Evolutionary conservation across 1,140 invertebrate genomes (phyloP), one percentile per base, ranked within the genome.

Genomic region (Pseudomyrmex pallidus): DNA sequence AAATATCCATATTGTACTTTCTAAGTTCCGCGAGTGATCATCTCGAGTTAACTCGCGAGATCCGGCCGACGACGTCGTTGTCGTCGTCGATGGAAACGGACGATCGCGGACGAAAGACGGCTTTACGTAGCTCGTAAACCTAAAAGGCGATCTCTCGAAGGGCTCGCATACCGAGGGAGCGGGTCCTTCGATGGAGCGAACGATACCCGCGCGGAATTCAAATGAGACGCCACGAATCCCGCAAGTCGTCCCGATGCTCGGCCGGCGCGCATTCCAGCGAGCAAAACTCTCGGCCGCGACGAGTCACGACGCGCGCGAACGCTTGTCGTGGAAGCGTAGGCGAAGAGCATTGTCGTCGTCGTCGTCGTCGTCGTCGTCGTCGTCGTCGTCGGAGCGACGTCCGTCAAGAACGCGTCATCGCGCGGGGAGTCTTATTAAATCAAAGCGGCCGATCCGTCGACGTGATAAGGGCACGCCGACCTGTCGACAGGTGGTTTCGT

Each of bases 161-260:
- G 61, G 59, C 56, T 68, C 57, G 87, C 87, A 92, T 91, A 88
- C 91, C 90, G 61, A 50, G 66, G 52, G 52, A 78, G 73, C 88
- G 77, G 90, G 86, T 91, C 89, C 90, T 92, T 91, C 91, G 91
- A 92, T 91, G 87, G 88, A 89, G 85, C 89, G 83, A 88, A 90
- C 85, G 91, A 90, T 91, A 92, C 91, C 82, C 89, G 90, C 83
- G 85, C 89, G 89, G 92, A 92, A 92, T 93, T 92, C 90, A 91
- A 93, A 93, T 92, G 92, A 92, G 91, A 91, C 89, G 87, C 86
- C 87, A 73, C 88, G 86, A 74, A 85, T 91, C 88, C 85, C 78
- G 82, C 84, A 77, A 90, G 44, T 56, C 52, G 48, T 67, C 46
- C 35, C 63, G 73, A 74, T 50, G 66, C 85, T 35, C 86, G 62